Evolutionary conservation across 2,888 invertebrate genomes (phyloP).

Genomic region (Gisinianus flammeolus): DNA sequence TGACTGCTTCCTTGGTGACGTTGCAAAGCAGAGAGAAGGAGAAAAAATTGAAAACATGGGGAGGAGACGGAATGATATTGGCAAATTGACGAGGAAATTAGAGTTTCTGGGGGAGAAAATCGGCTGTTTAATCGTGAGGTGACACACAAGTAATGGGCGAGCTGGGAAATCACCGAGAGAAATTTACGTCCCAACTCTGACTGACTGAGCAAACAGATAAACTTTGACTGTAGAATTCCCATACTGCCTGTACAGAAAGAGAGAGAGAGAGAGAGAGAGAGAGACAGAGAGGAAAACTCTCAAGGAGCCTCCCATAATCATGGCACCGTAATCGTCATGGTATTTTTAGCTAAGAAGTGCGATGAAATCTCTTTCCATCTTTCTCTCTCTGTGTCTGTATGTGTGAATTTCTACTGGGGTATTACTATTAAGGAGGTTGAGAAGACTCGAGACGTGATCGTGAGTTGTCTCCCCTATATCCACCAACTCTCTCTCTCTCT

Average conservation of each 20-base stretch:
- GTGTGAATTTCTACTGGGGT: too few relatives aligned
- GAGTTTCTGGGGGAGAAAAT: not conserved
- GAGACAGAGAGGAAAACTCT: not conserved
- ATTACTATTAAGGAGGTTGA: too few relatives aligned
- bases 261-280: not conserved
- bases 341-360: constrained; percentile 12
- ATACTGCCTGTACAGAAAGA: too few relatives aligned
- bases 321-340: not conserved
- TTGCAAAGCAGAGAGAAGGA: too few relatives aligned
- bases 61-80: not conserved
- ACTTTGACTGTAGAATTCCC: too few relatives aligned
- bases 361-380: not conserved
- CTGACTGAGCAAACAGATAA: too few relatives aligned
- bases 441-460: too few relatives aligned
- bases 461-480: not conserved
- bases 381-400: not conserved
- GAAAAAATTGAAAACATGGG: not conserved
- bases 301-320: not conserved
- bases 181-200: too few relatives aligned
- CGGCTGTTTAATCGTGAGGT: not conserved
- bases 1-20: too few relatives aligned
- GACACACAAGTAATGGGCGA: not conserved
- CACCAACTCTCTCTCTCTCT: too few relatives aligned
- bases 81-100: constrained; percentile 20
- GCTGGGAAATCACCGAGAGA: not conserved